Evolutionary conservation across 2,888 invertebrate genomes (phyloP), one percentile per base, ranked within the genome.

Genomic region (Fragum fragum): DNA sequence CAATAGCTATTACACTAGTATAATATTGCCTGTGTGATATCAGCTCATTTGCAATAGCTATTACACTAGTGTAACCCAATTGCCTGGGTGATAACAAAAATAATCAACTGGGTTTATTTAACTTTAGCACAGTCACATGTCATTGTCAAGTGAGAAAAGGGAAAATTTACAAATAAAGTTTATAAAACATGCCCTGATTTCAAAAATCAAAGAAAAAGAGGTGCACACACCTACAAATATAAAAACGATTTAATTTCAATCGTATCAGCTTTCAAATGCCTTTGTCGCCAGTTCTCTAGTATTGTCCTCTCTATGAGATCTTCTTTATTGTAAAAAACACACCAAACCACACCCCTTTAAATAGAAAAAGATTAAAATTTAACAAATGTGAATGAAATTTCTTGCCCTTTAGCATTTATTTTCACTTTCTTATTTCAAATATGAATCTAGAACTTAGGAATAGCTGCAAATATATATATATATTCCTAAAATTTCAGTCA

Each of bases 211-310:
- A 63, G 28, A 28, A 63, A 63, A 63, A 63, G n/a, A 61, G 16
- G 1, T 63, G 63, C 63, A 63, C 63, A 63, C 63, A 63, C 63
- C 32, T 63, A 32, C 63, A 18, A 32, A 32, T 63, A 36, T 63
- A 1, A 63, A 57, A 63, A 32, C 32, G 32, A 32, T 63, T 63
- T 63, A 21, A 28, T 63, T 63, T 63, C 63, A 63, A 36, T n/a
- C 18, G 28, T 63, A 63, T 63, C 63, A 63, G n/a, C n/a, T 63
- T 63, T 63, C 63, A 63, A 63, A 63, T 14, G 32, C 18, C 18
- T 63, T 63, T 36, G 63, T n/a, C 63, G 18, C 36, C 63, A 28
- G 6, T 32, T 57, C 21, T 28, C 7, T 57, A 3, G 26, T 28
- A 11, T 16, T 57, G 21, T 57, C 57, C 21, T 57, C 26, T 57